Percentiles rank a stretch among this genome's conserved stretches.
Evolutionary conservation across 2,797 vertebrate genomes (phyloP).

Genomic region (Diceros bicornis): DNA sequence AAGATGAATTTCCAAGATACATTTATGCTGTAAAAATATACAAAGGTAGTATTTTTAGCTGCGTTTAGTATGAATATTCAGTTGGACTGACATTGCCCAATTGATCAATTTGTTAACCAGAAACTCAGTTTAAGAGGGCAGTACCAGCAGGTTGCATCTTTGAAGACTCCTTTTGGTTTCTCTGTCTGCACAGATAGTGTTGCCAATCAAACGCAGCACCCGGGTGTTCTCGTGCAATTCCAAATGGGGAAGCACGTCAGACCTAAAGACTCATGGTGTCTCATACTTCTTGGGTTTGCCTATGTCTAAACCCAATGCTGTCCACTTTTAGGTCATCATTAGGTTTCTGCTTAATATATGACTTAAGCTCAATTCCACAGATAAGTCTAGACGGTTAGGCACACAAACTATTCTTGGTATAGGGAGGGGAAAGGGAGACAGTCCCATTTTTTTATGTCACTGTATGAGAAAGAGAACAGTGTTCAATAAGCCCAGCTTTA

Average conservation of each 20-base stretch:
- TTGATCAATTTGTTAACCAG: background rate
- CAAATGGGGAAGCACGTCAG: background rate
- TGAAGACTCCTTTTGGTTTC: background rate
- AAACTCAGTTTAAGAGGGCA: background rate
- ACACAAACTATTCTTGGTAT: background rate
- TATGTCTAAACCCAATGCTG: no score
- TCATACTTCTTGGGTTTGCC: background rate
- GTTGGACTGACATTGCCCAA: background rate
- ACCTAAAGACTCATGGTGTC: background rate
- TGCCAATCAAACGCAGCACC: background rate
- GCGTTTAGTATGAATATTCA: background rate
- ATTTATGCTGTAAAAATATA: background rate
- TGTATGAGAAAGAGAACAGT: background rate
- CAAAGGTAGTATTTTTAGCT: background rate
- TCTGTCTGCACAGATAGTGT: background rate
- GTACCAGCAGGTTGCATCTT: background rate
- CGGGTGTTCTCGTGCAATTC: background rate
- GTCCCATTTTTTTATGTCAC: background rate
- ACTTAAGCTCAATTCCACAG: background rate
- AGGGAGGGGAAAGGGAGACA: background rate
- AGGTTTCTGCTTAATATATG: background rate
- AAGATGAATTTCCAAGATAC: slow-evolving; percentile 25
- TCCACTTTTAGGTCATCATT: background rate
- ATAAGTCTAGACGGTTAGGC: background rate
- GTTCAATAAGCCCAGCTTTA: background rate